Evolutionary conservation across 2,113 vertebrate species (phyloP), one percentile per base, ranked within the genome.

Genomic region (Oxyruncus cristatus): DNA sequence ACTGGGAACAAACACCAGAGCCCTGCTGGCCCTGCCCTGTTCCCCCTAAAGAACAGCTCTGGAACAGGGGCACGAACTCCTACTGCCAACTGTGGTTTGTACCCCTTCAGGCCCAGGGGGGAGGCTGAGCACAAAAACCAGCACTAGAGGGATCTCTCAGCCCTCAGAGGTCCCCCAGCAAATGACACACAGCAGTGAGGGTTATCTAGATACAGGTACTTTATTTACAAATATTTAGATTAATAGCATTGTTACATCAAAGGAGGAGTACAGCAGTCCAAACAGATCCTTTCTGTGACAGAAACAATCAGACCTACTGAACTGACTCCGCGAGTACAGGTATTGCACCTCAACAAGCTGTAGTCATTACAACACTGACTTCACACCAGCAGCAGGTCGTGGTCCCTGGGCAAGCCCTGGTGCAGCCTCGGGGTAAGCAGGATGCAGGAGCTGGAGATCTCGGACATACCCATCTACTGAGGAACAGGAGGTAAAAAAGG

Each of bases 141-240:
- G 63, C 71, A 18, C 41, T 8, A 6, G 46, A 41, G 32, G 70
- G 33, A 67, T 26, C 17, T 41, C 24, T 32, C 3, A 6, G 6
- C 12, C 18, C 46, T 66, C 35, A 8, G 13, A 21, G 30, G 6
- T 49, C 61, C 49, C 70, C 33, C 49, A 68, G 61, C 79, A 96
- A 98, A 92, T 16, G 97, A 85, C 59, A 84, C 82, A 71, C 77
- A 83, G 49, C 16, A 62, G 50, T 28, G 71, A 50, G 28, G 37
- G 89, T 97, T 97, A 97, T 98, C 98, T 98, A 98, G 98, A 98
- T 99, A 98, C 98, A 98, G 98, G 98, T 98, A 98, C 98, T 99
- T 99, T 99, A 99, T 99, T 99, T 99, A 99, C 98, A 99, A 99
- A 98, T 98, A 99, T 98, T 98, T 98, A 98, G 98, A 98, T 98